Conservation (phyloP, 2,797 vertebrate genomes). For the Decapterus maruadsi region DNA sequence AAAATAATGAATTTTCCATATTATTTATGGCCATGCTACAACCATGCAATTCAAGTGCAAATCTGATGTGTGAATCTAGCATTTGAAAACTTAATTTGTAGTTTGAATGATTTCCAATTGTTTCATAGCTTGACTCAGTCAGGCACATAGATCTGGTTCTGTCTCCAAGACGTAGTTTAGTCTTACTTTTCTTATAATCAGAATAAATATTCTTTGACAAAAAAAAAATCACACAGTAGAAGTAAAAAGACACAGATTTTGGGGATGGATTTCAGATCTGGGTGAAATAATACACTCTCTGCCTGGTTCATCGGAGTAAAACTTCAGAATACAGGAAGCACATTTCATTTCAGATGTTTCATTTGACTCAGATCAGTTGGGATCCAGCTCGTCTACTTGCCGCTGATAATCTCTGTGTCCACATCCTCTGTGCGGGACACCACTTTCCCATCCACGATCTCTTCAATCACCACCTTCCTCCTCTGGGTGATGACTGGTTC, state of each 20-base stretch:
- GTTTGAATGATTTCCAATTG: too few relatives aligned
- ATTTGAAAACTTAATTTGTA: too few relatives aligned
- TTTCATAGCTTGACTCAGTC: too few relatives aligned
- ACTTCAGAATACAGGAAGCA: not conserved
- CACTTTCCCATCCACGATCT: slow-evolving; percentile 90
- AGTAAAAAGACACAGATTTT: not conserved
- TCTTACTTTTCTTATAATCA: not conserved
- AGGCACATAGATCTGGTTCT: not conserved
- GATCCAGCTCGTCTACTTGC: slow-evolving; percentile 24
- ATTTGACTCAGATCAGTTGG: slow-evolving; percentile 1
- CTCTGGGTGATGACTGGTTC: slow-evolving; percentile 81
- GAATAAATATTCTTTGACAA: slow-evolving; percentile 26
- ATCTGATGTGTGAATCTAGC: too few relatives aligned
- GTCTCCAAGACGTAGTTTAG: too few relatives aligned
- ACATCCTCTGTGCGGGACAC: slow-evolving; percentile 82
- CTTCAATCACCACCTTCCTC: slow-evolving; percentile 89
- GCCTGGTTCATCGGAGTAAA: not conserved
- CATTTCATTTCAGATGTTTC: not conserved
- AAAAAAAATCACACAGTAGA: not conserved
- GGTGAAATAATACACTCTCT: slow-evolving; percentile 2
- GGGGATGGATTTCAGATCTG: not conserved
- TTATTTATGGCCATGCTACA: too few relatives aligned
- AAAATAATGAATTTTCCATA: too few relatives aligned
- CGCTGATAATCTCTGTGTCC: slow-evolving; percentile 38
- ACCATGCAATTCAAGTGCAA: too few relatives aligned